Evolutionary conservation across 1,140 invertebrate species (phyloP).

Genomic region (Atta colombica): DNA sequence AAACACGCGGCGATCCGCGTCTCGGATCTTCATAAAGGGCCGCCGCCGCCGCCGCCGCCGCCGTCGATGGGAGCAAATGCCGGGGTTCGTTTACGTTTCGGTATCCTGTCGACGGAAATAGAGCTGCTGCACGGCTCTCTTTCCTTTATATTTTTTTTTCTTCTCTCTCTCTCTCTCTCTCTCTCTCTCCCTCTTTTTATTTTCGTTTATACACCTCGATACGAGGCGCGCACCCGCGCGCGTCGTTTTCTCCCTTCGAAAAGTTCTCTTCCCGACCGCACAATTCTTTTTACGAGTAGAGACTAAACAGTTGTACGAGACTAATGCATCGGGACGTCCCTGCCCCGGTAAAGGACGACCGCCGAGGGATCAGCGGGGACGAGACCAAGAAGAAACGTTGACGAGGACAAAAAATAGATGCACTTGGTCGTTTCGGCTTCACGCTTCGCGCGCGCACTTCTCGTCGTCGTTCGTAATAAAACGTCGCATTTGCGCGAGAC

Average conservation of each 20-base stretch:
- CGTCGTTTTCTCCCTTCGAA: conserved; percentile 38
- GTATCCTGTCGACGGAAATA: conserved; percentile 76
- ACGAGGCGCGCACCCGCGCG: background rate
- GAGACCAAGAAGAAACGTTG: conserved; percentile 45
- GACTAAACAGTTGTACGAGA: conserved; percentile 67
- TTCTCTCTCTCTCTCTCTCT: conserved; percentile 38
- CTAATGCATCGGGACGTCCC: conserved; percentile 65
- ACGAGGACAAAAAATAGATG: conserved; percentile 63
- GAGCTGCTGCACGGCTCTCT: conserved; percentile 39
- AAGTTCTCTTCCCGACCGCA: conserved; percentile 53
- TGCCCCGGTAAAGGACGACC: conserved; percentile 50
- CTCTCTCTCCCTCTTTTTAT: conserved; percentile 37
- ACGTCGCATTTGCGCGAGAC: conserved; percentile 58
- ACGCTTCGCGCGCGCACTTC: conserved; percentile 26
- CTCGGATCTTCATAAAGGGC: conserved; percentile 50
- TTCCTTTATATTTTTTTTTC: background rate
- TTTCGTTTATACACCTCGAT: conserved; percentile 49
- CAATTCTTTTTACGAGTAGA: conserved; percentile 63
- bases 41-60: background rate
- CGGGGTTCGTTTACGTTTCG: conserved; percentile 71
- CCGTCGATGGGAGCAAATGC: conserved; percentile 48
- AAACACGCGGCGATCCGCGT: conserved; percentile 56
- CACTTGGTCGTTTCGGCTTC: conserved; percentile 53
- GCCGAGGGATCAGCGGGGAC: conserved; percentile 22
- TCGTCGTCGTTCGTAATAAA: conserved; percentile 55